Evolutionary conservation across 2,797 vertebrate genomes (phyloP).

Genomic region (Scolopax rusticola): DNA sequence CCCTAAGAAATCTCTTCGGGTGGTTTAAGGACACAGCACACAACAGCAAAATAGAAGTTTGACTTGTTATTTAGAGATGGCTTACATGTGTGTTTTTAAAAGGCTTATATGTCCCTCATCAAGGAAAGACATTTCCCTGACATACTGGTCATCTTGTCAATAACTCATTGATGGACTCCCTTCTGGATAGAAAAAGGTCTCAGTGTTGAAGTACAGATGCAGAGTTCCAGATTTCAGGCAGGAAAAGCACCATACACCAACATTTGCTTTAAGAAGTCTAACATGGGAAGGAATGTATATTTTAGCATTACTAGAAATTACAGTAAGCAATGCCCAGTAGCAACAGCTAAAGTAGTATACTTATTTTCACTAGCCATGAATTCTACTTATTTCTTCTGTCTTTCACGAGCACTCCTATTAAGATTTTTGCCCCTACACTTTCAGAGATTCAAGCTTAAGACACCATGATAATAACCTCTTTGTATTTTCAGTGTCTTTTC

Average conservation of each 20-base stretch:
- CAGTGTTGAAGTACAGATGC: background rate
- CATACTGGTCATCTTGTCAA: background rate
- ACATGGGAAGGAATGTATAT: background rate
- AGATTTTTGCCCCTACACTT: background rate
- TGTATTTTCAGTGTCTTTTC: background rate
- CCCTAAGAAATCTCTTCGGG: background rate
- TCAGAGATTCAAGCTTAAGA: background rate
- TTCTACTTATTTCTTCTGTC: background rate
- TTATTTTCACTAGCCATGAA: background rate
- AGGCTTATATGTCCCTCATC: background rate
- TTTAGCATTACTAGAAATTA: background rate
- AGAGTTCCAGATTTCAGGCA: background rate
- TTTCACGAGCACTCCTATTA: background rate
- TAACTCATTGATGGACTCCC: background rate
- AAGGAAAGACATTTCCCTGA: background rate
- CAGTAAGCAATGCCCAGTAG: background rate
- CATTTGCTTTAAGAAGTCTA: background rate
- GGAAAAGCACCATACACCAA: background rate
- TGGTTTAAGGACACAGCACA: background rate
- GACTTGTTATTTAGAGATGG: background rate
- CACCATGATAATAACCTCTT: background rate
- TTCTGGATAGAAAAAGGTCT: background rate
- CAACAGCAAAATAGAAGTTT: background rate
- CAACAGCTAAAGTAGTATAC: background rate
- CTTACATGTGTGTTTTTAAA: background rate